Evolutionary conservation across 2,888 invertebrate genomes (phyloP), one percentile per base, ranked within the genome.

Genomic region (Rhaphigaster nebulosa): DNA sequence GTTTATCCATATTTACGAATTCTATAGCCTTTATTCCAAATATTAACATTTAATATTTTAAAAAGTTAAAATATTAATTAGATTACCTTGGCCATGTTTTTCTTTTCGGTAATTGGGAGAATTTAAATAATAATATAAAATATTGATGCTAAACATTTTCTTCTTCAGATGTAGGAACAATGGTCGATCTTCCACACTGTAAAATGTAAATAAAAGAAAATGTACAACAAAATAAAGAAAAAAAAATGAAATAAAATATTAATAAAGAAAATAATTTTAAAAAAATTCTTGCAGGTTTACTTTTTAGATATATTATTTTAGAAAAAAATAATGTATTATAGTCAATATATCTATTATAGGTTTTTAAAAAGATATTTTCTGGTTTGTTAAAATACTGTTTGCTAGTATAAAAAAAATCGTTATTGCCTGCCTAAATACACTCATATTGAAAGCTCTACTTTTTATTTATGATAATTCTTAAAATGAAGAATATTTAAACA

Each of bases 151-250:
- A 84, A 0, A 84, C 84, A 84, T 84, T 45, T 84, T 84, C 84
- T 80, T 80, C 80, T 45, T 84, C 84, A 45, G 84, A 84, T 26
- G 84, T 84, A 84, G 84, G 84, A 84, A 84, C 84, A 3, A 45
- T 84, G 26, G 84, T 84, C 45, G 84, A 84, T 26, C 84, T 84
- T 45, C 41, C 45, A 41, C 84, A 84, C 84, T 84, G 84, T 45
- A 45, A 84, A 80, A 84, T 0, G 45, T 26, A 84, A 45, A 45
- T 84, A 84, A 84, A 45, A n/a, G 26, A 84, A 84, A 84, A 84
- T 84, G 12, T 15, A 34, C 0, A 18, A 34, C 18, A 34, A 70
- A 70, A 65, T 65, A 65, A 65, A 10, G 8, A 34, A 38, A 34
- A 20, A 20, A 70, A 38, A 70, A n/a, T n/a, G n/a, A 18, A 70